A percentile compares a stretch with the other conserved stretches of the same genome.
phyloP scores from a whole-genome alignment of 2,888 invertebrate species.

The Hyles lineata region DNA sequence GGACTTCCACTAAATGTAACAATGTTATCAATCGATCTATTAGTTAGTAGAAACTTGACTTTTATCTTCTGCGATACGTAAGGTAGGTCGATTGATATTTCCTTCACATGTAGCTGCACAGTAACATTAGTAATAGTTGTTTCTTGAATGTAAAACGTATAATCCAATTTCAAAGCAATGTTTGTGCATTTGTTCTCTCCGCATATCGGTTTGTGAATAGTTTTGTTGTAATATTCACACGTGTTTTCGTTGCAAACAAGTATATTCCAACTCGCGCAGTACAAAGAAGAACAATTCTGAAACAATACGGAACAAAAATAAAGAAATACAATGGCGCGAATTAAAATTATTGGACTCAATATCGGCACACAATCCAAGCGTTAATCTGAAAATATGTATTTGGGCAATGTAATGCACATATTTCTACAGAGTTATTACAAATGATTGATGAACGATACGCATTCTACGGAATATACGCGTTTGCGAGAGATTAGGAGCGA shows the following conservation, averaged over 20 bases:
- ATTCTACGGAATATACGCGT: too few relatives aligned
- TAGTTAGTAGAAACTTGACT: slow-evolving; percentile 65
- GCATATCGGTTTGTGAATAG: slow-evolving; percentile 63
- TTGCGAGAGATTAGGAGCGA: background rate
- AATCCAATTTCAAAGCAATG: slow-evolving; percentile 66
- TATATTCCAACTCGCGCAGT: slow-evolving; percentile 72
- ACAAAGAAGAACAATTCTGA: slow-evolving; percentile 71
- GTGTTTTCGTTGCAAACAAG: slow-evolving; percentile 56
- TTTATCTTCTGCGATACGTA: slow-evolving; percentile 64
- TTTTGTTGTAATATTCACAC: slow-evolving; percentile 63
- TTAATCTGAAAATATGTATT: too few relatives aligned
- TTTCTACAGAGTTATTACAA: too few relatives aligned
- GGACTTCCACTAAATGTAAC: slow-evolving; percentile 89
- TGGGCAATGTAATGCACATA: too few relatives aligned
- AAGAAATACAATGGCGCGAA: slow-evolving; percentile 2
- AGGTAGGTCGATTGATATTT: slow-evolving; percentile 50
- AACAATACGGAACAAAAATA: slow-evolving; percentile 45
- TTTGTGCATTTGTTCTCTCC: slow-evolving; percentile 63
- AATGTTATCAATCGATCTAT: slow-evolving; percentile 57
- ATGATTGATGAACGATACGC: too few relatives aligned
- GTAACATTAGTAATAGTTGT: slow-evolving; percentile 66
- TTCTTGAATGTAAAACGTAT: slow-evolving; percentile 65
- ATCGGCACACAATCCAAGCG: background rate
- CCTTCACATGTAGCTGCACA: slow-evolving; percentile 61
- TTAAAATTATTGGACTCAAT: background rate